Conservation (phyloP, 92 coral and sea anemone genomes). For the Metridium senile region DNA sequence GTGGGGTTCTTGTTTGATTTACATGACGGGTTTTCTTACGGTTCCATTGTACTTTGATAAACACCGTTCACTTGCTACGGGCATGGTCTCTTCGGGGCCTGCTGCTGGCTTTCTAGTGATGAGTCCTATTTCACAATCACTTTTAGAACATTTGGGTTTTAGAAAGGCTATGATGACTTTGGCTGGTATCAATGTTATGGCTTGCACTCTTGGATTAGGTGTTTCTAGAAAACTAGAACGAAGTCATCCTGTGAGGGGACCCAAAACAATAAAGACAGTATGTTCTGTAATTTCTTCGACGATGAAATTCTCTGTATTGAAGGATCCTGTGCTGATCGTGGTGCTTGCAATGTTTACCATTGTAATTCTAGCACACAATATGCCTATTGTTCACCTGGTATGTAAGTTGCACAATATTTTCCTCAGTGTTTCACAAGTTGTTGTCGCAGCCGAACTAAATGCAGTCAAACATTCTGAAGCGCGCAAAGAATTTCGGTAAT, state of each 20-base stretch:
- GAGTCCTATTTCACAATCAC: constrained; percentile 47
- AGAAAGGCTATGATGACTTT: constrained; percentile 40
- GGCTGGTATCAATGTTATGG: constrained; percentile 29
- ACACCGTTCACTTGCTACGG: constrained; percentile 48
- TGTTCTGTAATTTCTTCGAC: no score
- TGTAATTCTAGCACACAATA: not conserved
- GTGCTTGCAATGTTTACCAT: not conserved
- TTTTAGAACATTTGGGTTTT: constrained; percentile 51
- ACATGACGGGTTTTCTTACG: no score
- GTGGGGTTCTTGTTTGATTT: constrained; percentile 38
- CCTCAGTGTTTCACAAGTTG: no score
- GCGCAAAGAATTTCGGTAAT: no score
- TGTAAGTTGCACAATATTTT: no score
- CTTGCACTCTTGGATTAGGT: constrained; percentile 17
- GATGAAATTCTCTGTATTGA: not conserved
- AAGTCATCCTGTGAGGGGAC: not conserved
- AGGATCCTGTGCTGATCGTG: not conserved
- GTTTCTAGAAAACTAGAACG: not conserved
- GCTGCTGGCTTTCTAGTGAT: constrained; percentile 63
- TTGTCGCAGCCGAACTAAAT: no score
- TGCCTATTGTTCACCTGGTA: not conserved
- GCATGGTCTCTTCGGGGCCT: constrained; percentile 54
- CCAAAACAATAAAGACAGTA: not conserved
- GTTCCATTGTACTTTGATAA: no score
- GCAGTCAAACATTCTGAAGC: no score